Conservation (phyloP, 2,797 vertebrate genomes). For the Sebastolobus altivelis region DNA sequence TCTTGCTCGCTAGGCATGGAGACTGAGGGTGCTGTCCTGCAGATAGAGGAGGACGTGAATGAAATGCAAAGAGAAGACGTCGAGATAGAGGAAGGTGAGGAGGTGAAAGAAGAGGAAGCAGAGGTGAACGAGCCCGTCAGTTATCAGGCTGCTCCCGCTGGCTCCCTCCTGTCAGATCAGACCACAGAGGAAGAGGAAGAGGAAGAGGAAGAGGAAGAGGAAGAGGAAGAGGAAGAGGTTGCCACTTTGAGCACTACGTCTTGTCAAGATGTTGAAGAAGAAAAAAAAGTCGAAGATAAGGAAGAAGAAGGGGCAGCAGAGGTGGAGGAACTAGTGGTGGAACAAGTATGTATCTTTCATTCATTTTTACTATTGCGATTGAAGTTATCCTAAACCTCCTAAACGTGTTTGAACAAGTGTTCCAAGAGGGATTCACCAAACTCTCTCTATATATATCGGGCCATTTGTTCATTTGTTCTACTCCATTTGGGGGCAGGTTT, state of each 20-base stretch:
- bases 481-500: too few relatives aligned
- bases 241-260: not conserved
- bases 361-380: not conserved
- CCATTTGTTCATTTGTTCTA: too few relatives aligned
- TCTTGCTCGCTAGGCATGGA: constrained; percentile 62
- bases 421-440: not conserved
- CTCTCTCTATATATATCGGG: too few relatives aligned
- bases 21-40: constrained; percentile 42
- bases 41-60: constrained; percentile 29
- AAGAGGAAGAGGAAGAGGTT: constrained; percentile 8
- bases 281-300: not conserved
- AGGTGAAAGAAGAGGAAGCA: constrained; percentile 41
- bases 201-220: constrained; percentile 14
- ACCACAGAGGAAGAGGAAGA: constrained; percentile 19
- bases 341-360: constrained; percentile 57
- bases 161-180: not conserved
- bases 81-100: constrained; percentile 41
- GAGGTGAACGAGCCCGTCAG: constrained; percentile 20
- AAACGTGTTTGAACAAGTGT: not conserved
- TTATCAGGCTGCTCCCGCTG: constrained; percentile 4
- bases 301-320: constrained; percentile 11
- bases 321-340: constrained; percentile 26
- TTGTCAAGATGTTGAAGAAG: constrained; percentile 31
- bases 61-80: constrained; percentile 13
- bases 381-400: not conserved